Evolutionary conservation across 2,113 vertebrate genomes (phyloP), one percentile per base, ranked within the genome.

Genomic region (Erythrocercus mccallii): DNA sequence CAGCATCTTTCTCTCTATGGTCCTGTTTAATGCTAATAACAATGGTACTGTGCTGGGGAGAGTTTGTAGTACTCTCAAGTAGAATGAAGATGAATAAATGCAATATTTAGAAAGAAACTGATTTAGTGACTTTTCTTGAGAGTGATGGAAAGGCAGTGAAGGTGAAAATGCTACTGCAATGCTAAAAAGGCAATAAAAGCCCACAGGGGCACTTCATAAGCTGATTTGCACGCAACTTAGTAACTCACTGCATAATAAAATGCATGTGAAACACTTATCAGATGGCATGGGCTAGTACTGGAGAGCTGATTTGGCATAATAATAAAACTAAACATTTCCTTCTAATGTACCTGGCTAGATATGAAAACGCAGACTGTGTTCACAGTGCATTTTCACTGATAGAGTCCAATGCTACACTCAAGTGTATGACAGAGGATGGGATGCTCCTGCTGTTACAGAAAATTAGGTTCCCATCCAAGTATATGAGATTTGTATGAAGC

Each of bases 71-170:
- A 22, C 24, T 65, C 38, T 92, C 17, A 71, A 83, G 45, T 56
- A 83, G 76, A 12, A 30, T 69, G 25, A 57, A 40, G 51, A 38
- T 62, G 20, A 90, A 74, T 38, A 68, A 90, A 33, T 81, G 10
- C 28, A 82, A 8, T 70, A 28, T 69, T 95, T 73, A 85, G 21
- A 62, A 16, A 77, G 88, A 88, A 95, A 31, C 23, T 53, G 73
- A 50, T 95, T 78, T 90, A 90, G 51, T 93, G 40, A 51, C 79
- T 94, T 54, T 95, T 94, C 62, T 82, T 35, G 45, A 72, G 54
- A 65, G 15, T 44, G 30, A 69, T 56, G n/a, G 73, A 88, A 92
- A 83, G 45, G 27, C 50, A 65, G 33, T 50, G 70, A 89, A 95
- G 35, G 15, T 86, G 71, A 77, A 94, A 91, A 80, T 88, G 71